Percentiles rank a stretch among this genome's conserved stretches.
phyloP scores from a whole-genome alignment of 2,888 invertebrate genomes.

The Campoletis raptor region DNA sequence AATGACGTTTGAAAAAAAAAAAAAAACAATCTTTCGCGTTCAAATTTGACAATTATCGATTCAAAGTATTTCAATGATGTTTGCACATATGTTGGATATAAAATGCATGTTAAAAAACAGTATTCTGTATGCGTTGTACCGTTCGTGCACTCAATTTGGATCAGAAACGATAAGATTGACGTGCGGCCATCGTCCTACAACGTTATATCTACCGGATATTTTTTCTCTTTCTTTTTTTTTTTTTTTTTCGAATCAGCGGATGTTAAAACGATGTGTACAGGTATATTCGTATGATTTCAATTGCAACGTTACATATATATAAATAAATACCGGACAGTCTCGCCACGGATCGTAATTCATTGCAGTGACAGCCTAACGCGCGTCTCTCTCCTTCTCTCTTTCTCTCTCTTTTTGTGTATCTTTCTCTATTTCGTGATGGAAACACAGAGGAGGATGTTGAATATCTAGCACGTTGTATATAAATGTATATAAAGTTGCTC shows the following conservation, averaged over 20 bases:
- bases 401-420: slow-evolving; percentile 30
- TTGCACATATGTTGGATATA: neutral
- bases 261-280: slow-evolving; percentile 51
- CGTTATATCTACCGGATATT: slow-evolving; percentile 54
- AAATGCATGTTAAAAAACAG: neutral
- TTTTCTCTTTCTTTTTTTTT: slow-evolving; percentile 32
- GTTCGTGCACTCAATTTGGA: slow-evolving; percentile 47
- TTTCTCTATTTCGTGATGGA: slow-evolving; percentile 52
- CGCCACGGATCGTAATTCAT: slow-evolving; percentile 59
- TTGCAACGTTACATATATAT: slow-evolving; percentile 27
- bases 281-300: slow-evolving; percentile 31
- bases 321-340: slow-evolving; percentile 33
- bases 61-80: neutral
- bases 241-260: slow-evolving; percentile 58
- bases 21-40: neutral
- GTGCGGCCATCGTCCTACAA: slow-evolving; percentile 21
- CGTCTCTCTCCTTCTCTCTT: slow-evolving; percentile 36
- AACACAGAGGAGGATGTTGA: slow-evolving; percentile 64
- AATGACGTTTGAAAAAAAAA: neutral
- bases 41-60: slow-evolving; percentile 26
- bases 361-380: slow-evolving; percentile 66
- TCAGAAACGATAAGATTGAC: slow-evolving; percentile 50
- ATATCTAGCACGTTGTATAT: slow-evolving; percentile 66
- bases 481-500: slow-evolving; percentile 70
- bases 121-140: slow-evolving; percentile 15